Base-by-base conservation (phyloP, 37 sponge, comb jelly and placozoan genomes). In the Mnemiopsis leidyi region DNA sequence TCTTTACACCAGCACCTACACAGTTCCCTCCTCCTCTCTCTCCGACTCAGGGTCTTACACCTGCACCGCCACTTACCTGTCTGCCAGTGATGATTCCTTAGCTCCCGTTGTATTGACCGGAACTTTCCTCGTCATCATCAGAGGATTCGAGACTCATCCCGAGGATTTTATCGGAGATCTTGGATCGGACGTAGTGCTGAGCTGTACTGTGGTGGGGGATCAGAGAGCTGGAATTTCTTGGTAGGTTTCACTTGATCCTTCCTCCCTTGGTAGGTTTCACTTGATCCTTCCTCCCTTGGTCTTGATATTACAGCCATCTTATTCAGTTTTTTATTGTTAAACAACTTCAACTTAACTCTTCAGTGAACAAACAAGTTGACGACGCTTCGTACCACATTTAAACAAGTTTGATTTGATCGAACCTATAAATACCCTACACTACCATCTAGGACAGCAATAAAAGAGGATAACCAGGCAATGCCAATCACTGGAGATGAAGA, bases 111-210 rank as follows among this genome's bases (percentile, higher is more conserved):
- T 48, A 18, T 48, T 48, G 61, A 48, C 9, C 13, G 75, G 75
- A 71, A 71, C 75, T 29, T 5, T 71, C 20, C n/a, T 23, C 3
- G 75, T 71, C 3, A 25, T 18, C n/a, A 25, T 71, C 3, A n/a
- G 75, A 71, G 75, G 75, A 28, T 71, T 71, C 20, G 30, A n/a
- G 75, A 71, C 75, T 25, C 26, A 71, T 71, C 75, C 75, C n/a
- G 30, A 2, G 5, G 75, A 71, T 71, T 18, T 23, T n/a, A 29
- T 5, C 3, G 75, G n/a, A 29, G 75, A 29, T 71, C 30, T 7
- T 7, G 75, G 75, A 25, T 29, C 26, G 25, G 30, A 71, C 20
- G 75, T 71, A 5, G 30, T 5, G 25, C 7, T 71, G 75, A 71
- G 30, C 20, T 71, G 75, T 71, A 25, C 20, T 2, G 75, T 71